These are phyloP conservation scores for Alentia gelatinosa DNA, from an alignment of 2,888 invertebrate genomes.

Conservation along the genomic window DNA sequence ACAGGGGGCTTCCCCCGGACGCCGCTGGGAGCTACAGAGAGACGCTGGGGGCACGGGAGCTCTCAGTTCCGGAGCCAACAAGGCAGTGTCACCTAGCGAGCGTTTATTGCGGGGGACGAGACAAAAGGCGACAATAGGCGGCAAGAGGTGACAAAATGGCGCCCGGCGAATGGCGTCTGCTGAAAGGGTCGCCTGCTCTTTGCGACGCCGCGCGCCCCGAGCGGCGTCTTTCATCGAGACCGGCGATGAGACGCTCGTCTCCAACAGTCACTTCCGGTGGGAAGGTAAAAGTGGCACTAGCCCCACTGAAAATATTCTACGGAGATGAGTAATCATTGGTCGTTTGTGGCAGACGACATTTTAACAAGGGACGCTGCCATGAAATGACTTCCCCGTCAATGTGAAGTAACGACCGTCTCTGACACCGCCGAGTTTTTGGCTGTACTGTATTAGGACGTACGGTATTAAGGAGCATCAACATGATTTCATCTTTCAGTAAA, in stretches of 20 bases:
- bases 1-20: neutral
- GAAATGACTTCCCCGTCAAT: neutral
- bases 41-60: neutral
- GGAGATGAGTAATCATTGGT: conserved; percentile 37
- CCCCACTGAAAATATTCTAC: neutral
- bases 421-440: too few species aligned
- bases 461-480: too few species aligned
- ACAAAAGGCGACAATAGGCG: conserved; percentile 18
- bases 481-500: too few species aligned
- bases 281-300: neutral
- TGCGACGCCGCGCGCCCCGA: neutral
- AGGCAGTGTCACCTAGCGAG: neutral
- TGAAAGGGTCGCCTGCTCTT: conserved; percentile 19
- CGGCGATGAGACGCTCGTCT: neutral
- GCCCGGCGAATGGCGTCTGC: neutral
- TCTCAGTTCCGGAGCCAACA: neutral
- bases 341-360: neutral
- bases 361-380: too few species aligned
- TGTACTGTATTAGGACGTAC: too few species aligned
- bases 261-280: neutral
- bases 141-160: neutral
- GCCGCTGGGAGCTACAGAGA: neutral
- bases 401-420: too few species aligned
- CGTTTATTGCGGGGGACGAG: neutral
- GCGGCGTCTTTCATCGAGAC: neutral